A percentile compares a stretch with the other conserved stretches of the same genome.
Evolutionary conservation across 1,140 invertebrate species (phyloP).

Genomic region (Drosophila melanogaster): Release_6_plus_ISO1_MT NT_037436.4:15123001-15123500

Average conservation of each 20-base stretch:
- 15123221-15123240: background rate
- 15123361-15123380: constrained; percentile 12
- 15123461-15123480: constrained; percentile 53
- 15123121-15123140: too few relatives aligned
- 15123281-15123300: constrained; percentile 6
- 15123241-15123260: background rate
- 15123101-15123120: too few relatives aligned
- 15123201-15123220: background rate
- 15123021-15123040: constrained; percentile 66
- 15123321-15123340: background rate
- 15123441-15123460: constrained; percentile 74
- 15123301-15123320: background rate
- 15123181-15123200: too few relatives aligned
- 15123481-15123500: constrained; percentile 39
- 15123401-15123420: background rate
- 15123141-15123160: too few relatives aligned
- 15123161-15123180: too few relatives aligned
- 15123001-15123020: constrained; percentile 64
- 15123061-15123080: constrained; percentile 2
- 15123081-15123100: background rate
- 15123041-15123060: constrained; percentile 68
- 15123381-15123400: constrained; percentile 5
- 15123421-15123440: constrained; percentile 21
- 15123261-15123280: background rate
- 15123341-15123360: constrained; percentile 5